Evolutionary conservation across 2,888 invertebrate genomes (phyloP).

Genomic region (Timema cristinae): DNA sequence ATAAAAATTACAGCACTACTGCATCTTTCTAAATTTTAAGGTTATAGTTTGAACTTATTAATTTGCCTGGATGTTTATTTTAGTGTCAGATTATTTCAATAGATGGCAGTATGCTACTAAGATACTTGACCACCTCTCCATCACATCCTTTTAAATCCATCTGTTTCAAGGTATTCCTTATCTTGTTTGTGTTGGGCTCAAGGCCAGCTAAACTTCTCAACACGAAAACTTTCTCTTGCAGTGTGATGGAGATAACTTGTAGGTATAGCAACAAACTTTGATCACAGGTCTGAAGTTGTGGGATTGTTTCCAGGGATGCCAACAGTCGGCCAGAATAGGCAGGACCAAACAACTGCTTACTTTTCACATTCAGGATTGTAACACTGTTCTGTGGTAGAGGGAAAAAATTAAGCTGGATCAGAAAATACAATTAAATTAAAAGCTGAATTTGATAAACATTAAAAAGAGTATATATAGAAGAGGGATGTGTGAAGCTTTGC

Average conservation of each 20-base stretch:
- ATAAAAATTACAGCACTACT: too few species aligned
- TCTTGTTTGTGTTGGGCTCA: constrained; percentile 22
- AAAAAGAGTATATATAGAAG: neutral
- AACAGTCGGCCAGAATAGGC: constrained; percentile 36
- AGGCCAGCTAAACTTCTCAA: constrained; percentile 30
- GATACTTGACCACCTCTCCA: constrained; percentile 30
- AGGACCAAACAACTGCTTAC: constrained; percentile 36
- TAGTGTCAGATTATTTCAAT: neutral
- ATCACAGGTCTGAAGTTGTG: constrained; percentile 30
- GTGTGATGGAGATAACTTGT: constrained; percentile 34
- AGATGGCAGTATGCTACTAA: constrained; percentile 20
- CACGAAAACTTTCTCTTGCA: constrained; percentile 36
- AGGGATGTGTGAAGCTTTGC: too few species aligned
- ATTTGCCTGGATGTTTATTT: too few species aligned
- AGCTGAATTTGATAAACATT: neutral
- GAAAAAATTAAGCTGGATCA: neutral
- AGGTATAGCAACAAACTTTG: constrained; percentile 34
- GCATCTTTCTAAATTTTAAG: too few species aligned
- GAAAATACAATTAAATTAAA: neutral
- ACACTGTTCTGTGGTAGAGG: constrained; percentile 35
- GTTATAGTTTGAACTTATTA: too few species aligned
- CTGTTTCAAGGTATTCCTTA: constrained; percentile 9
- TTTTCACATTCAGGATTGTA: constrained; percentile 35
- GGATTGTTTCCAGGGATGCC: constrained; percentile 19
- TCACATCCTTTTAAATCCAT: constrained; percentile 31